Evolutionary conservation across 2,888 invertebrate genomes (phyloP), one percentile per base, ranked within the genome.

Genomic region (Eupeodes latifasciatus): DNA sequence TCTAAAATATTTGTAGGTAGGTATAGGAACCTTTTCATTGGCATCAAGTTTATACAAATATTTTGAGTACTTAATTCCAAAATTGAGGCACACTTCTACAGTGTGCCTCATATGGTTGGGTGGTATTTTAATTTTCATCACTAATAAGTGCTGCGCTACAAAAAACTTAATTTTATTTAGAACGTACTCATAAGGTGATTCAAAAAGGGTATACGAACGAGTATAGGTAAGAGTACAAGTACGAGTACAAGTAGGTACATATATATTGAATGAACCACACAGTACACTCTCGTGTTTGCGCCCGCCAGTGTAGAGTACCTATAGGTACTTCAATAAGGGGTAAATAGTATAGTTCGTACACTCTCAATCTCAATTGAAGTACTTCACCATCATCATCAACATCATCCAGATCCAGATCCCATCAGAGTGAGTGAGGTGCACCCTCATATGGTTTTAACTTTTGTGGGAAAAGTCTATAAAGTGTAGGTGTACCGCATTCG

Each of bases 391-490:
- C 57, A 55, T 14, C 55, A 55, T 9, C 55, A 61, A 3, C 55
- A 61, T 5, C 40, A 40, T 40, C 40, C 36, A 36, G 36, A 40
- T 5, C 40, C 40, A 40, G 40, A 40, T 5, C 40, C 40, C 40
- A 5, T 9, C 27, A 34, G 44, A 62, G 6, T 16, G 36, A 55
- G 44, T 55, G 71, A 71, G 71, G 71, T 55, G 55, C 40, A 55
- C 71, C 71, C 55, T 49, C 47, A 9, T 9, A 57, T 71, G 55
- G 67, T 51, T 69, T 69, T 69, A 69, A 69, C 67, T 44, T 71
- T 55, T 71, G 51, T 36, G 67, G 67, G 51, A 67, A 27, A 67
- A 49, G n/a, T 14, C 11, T 49, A 49, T 34, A 49, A 40, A 49
- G 51, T 36, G 19, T 34, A 11, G 67, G 51, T 67, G 16, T 6